Evolutionary conservation across 2,113 vertebrate species (phyloP).

Genomic region (Aspidoscelis tigris): DNA sequence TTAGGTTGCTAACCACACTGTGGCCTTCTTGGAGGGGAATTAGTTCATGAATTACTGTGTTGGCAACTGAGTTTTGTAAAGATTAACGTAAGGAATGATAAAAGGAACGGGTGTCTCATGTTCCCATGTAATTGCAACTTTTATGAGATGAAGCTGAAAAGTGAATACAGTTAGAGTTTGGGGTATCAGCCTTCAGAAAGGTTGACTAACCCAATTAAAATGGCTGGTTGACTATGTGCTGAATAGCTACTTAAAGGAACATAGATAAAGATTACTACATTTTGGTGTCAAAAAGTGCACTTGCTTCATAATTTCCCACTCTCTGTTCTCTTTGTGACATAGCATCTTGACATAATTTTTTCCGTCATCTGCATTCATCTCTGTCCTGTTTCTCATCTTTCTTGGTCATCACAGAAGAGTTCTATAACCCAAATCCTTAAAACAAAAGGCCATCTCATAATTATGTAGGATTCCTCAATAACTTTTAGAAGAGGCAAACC

Average conservation of each 20-base stretch:
- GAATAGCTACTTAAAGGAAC: background rate
- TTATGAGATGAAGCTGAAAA: background rate
- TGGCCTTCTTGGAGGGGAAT: too few species aligned
- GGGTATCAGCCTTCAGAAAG: background rate
- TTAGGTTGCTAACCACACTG: too few species aligned
- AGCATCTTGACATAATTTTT: background rate
- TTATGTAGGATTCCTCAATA: background rate
- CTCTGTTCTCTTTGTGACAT: background rate
- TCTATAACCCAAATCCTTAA: background rate
- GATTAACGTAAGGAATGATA: too few species aligned
- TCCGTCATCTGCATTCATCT: too few species aligned
- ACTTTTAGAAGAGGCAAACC: background rate
- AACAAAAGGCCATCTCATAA: background rate
- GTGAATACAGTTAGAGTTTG: background rate
- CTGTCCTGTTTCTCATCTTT: too few species aligned
- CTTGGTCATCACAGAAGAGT: too few species aligned
- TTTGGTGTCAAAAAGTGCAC: background rate
- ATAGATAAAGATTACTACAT: background rate
- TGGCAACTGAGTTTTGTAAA: too few species aligned
- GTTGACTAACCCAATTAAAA: background rate
- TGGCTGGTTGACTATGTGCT: background rate
- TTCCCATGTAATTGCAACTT: background rate
- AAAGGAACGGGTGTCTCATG: too few species aligned
- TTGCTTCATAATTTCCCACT: background rate
- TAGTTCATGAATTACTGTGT: too few species aligned